Percentiles rank a stretch among this genome's conserved stretches.
phyloP scores from a whole-genome alignment of 92 coral and sea anemone genomes.

The Zoanthus solanderi region DNA sequence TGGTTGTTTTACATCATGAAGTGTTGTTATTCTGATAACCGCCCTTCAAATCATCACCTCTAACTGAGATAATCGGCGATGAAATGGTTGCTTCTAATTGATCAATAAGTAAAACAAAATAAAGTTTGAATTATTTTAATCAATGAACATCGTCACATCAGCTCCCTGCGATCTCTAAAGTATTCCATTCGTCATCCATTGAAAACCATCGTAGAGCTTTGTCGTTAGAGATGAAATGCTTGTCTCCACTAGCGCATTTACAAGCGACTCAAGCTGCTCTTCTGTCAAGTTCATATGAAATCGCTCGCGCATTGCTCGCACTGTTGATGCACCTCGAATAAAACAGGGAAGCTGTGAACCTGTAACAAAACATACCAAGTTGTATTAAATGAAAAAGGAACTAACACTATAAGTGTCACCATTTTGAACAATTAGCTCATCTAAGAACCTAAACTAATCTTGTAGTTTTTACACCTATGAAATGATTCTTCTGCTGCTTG shows the following conservation, averaged over 20 bases:
- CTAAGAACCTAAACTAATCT: too few species aligned
- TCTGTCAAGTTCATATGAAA: constrained; percentile 98
- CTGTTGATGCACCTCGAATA: constrained; percentile 94
- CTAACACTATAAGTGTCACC: neutral
- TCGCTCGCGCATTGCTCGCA: constrained; percentile 93
- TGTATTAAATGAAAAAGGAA: neutral
- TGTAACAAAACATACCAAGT: neutral
- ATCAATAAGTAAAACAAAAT: too few species aligned
- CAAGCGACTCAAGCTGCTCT: constrained; percentile 91
- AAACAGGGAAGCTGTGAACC: constrained; percentile 99
- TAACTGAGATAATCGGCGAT: too few species aligned
- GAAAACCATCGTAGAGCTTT: constrained; percentile 98
- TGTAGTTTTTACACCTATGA: too few species aligned
- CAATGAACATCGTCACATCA: too few species aligned
- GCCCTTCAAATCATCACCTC: too few species aligned
- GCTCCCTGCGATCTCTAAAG: constrained; percentile 42
- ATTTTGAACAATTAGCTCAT: too few species aligned
- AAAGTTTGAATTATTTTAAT: too few species aligned
- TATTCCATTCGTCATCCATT: constrained; percentile 96
- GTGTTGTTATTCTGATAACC: too few species aligned
- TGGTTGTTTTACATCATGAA: too few species aligned
- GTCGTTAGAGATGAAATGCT: constrained; percentile 96
- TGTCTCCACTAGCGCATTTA: constrained; percentile 92
- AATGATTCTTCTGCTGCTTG: too few species aligned
- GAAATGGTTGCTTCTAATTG: too few species aligned